Evolutionary conservation across 2,888 invertebrate genomes (phyloP).

Genomic region (Lagria hirta): DNA sequence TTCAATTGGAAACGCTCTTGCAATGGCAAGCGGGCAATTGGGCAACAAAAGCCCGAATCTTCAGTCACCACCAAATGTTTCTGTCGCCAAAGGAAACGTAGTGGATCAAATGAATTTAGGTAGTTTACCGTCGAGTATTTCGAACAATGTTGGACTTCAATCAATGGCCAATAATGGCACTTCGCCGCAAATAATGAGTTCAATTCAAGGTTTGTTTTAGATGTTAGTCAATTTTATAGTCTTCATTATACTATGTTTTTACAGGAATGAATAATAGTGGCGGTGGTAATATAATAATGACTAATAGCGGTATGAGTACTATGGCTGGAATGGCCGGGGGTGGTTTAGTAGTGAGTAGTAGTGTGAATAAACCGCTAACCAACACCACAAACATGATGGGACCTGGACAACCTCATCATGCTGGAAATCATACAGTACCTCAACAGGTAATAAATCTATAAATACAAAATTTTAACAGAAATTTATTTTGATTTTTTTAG

Average conservation of each 20-base stretch:
- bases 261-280: conserved; percentile 70
- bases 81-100: conserved; percentile 65
- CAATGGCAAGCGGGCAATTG: conserved; percentile 72
- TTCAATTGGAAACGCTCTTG: conserved; percentile 70
- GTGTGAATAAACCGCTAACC: conserved; percentile 71
- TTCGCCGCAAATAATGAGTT: conserved; percentile 71
- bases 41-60: conserved; percentile 82
- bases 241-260: conserved; percentile 17
- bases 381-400: conserved; percentile 63
- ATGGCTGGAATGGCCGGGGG: conserved; percentile 72
- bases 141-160: conserved; percentile 57
- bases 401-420: conserved; percentile 55
- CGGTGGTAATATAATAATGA: conserved; percentile 75
- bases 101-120: conserved; percentile 65
- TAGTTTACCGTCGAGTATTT: conserved; percentile 59
- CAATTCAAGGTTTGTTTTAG: conserved; percentile 63
- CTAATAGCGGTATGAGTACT: conserved; percentile 69
- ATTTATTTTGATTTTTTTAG: conserved; percentile 46
- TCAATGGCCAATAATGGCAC: conserved; percentile 67
- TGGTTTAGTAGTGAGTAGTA: conserved; percentile 70
- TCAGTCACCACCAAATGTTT: conserved; percentile 83
- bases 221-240: neutral
- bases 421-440: conserved; percentile 50
- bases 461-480: conserved; percentile 23
- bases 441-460: conserved; percentile 14